phyloP scores from a whole-genome alignment of 2,888 invertebrate genomes.

The Pyrocoelia pectoralis region DNA sequence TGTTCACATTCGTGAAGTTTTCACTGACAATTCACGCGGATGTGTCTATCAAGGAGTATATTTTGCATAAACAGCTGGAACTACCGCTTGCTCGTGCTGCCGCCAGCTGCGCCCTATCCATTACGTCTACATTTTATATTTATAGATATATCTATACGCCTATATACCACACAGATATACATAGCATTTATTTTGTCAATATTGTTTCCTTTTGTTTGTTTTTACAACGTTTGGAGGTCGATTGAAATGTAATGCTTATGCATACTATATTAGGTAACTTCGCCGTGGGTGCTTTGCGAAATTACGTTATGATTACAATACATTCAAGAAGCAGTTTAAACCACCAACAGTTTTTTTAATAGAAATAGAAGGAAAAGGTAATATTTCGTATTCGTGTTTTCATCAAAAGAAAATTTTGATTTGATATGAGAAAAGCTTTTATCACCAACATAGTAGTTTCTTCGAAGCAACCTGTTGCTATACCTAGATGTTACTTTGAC shows the following conservation, averaged over 20 bases:
- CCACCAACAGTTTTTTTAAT: background rate
- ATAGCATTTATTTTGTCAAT: conserved; percentile 18
- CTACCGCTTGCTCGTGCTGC: conserved; percentile 21
- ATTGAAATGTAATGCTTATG: background rate
- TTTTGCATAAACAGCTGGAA: conserved; percentile 33
- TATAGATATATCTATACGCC: conserved; percentile 36
- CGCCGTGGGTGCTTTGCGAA: background rate
- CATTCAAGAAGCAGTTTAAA: background rate
- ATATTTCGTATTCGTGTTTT: background rate
- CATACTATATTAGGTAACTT: conserved; percentile 1
- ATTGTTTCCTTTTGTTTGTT: conserved; percentile 10
- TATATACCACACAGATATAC: conserved; percentile 19
- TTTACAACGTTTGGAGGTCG: conserved; percentile 6
- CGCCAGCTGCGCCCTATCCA: conserved; percentile 40
- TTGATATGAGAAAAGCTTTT: background rate
- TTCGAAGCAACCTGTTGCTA: background rate
- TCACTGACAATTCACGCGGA: conserved; percentile 35
- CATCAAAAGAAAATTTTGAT: background rate
- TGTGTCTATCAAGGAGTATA: conserved; percentile 35
- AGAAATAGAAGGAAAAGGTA: too few relatives aligned
- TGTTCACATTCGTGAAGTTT: conserved; percentile 35
- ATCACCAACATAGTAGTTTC: background rate
- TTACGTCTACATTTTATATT: conserved; percentile 42
- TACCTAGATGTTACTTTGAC: background rate
- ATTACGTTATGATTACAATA: background rate